A percentile compares a stretch with the other conserved stretches of the same genome.
phyloP scores from a whole-genome alignment of 2,113 vertebrate genomes.

The Poeciliopsis occidentalis region DNA sequence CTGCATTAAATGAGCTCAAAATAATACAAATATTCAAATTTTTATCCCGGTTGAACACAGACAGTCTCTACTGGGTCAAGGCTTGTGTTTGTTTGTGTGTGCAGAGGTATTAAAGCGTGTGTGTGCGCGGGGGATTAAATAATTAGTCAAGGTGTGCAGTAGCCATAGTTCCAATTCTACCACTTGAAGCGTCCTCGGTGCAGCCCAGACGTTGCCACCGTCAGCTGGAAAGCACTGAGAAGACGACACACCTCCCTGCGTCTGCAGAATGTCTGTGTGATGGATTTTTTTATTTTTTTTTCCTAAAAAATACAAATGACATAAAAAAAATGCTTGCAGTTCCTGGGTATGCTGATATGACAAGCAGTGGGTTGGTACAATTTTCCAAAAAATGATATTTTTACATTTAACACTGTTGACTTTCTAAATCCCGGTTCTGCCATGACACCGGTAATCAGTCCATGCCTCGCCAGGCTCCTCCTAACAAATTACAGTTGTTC shows the following conservation, averaged over 20 bases:
- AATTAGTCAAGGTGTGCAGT: constrained; percentile 9
- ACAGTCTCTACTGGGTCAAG: background rate
- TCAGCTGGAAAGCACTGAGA: background rate
- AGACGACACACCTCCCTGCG: constrained; percentile 1
- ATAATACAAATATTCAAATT: background rate
- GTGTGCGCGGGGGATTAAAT: background rate
- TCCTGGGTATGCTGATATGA: too few relatives aligned
- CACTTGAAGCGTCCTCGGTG: constrained; percentile 2
- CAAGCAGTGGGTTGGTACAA: too few relatives aligned
- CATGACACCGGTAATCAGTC: background rate
- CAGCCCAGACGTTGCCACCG: background rate
- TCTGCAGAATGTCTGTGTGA: constrained; percentile 19
- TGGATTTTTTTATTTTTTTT: too few relatives aligned
- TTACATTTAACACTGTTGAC: too few relatives aligned
- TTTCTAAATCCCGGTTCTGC: too few relatives aligned
- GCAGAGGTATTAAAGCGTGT: background rate
- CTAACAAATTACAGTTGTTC: background rate
- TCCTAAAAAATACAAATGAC: too few relatives aligned
- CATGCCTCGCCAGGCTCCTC: background rate
- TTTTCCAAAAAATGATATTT: too few relatives aligned
- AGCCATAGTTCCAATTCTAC: constrained; percentile 7
- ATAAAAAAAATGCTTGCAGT: too few relatives aligned
- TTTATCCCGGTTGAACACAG: too few relatives aligned
- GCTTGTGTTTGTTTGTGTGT: background rate
- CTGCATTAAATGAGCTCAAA: too few relatives aligned